Evolutionary conservation across 2,113 vertebrate species (phyloP).

Genomic region (Castor canadensis): DNA sequence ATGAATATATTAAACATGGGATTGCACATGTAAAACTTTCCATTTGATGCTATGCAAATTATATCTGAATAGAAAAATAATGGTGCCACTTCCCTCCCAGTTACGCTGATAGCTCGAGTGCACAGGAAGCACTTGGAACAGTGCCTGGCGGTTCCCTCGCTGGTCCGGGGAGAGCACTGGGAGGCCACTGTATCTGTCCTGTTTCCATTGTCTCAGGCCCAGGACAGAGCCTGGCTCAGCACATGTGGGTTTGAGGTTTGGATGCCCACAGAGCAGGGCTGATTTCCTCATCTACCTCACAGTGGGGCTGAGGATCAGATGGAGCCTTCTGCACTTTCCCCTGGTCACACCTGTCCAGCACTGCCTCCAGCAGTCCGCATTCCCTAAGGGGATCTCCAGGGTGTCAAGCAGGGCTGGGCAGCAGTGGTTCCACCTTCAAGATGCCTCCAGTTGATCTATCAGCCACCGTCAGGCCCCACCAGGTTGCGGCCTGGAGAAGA

Average conservation of each 20-base stretch:
- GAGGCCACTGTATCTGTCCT: background rate
- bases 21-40: background rate
- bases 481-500: background rate
- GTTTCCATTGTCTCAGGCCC: background rate
- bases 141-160: background rate
- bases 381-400: too few relatives aligned
- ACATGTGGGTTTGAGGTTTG: background rate
- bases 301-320: background rate
- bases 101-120: too few relatives aligned
- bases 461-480: background rate
- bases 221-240: background rate
- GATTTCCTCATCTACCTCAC: background rate
- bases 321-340: background rate
- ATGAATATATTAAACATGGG: background rate
- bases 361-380: background rate
- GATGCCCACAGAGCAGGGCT: background rate
- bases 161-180: background rate
- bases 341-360: background rate
- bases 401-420: background rate
- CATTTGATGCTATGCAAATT: background rate
- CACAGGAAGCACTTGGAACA: background rate
- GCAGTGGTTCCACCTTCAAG: background rate
- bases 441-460: background rate
- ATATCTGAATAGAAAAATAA: background rate
- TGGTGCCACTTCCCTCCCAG: background rate